phyloP scores from a whole-genome alignment of 2,113 vertebrate species.

The Cyanocitta stelleri region DNA sequence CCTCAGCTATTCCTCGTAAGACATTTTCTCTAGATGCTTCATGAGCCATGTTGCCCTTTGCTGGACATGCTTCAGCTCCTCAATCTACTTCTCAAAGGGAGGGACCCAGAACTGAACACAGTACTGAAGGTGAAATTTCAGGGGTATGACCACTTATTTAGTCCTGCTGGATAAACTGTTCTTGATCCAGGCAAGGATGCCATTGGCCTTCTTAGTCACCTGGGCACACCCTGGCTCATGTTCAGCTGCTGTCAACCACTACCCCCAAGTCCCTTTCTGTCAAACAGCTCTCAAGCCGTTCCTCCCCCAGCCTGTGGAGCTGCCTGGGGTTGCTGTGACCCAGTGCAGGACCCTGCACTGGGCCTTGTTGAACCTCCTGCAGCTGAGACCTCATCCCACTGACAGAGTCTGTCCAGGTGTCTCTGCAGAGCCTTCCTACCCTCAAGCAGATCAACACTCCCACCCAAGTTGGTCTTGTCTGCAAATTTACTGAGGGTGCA shows the following conservation, averaged over 20 bases:
- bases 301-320: too few species aligned
- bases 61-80: not conserved
- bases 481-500: not conserved
- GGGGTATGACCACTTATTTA: not conserved
- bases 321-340: not conserved
- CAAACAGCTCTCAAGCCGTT: not conserved
- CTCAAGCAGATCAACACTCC: too few species aligned
- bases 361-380: not conserved
- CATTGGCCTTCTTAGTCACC: not conserved
- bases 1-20: not conserved
- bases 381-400: not conserved
- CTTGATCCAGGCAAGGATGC: not conserved
- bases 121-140: not conserved
- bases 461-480: accelerated
- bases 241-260: not conserved
- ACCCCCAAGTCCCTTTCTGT: not conserved
- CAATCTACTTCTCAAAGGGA: not conserved
- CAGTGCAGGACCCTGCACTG: not conserved
- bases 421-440: not conserved
- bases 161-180: not conserved
- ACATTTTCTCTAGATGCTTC: not conserved
- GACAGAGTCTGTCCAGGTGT: not conserved
- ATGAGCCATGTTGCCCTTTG: not conserved
- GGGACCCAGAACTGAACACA: not conserved
- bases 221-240: not conserved